phyloP scores from a whole-genome alignment of 2,113 vertebrate genomes.

The Cyanistes caeruleus region DNA sequence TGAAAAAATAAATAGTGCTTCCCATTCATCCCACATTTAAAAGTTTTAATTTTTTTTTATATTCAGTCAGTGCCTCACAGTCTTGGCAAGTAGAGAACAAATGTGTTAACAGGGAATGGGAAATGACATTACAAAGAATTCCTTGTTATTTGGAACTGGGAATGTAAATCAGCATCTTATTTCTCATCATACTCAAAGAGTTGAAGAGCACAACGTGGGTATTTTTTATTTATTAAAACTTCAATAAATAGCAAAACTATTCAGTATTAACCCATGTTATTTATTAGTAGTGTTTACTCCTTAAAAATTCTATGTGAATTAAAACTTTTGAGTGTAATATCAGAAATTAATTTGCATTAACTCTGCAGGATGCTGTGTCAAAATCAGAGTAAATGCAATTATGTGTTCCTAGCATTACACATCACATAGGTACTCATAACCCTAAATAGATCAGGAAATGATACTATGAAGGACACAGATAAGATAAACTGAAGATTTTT shows the following conservation, averaged over 20 bases:
- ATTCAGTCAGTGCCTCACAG: too few species aligned
- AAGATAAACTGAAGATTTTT: neutral
- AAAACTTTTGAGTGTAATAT: neutral
- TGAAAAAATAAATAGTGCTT: too few species aligned
- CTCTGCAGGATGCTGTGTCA: neutral
- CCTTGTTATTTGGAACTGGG: neutral
- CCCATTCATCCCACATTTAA: too few species aligned
- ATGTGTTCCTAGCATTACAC: neutral
- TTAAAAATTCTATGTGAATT: neutral
- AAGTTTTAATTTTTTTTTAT: too few species aligned
- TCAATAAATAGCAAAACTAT: neutral
- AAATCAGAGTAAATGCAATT: neutral
- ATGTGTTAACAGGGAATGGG: too few species aligned
- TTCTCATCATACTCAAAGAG: neutral
- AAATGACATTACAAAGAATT: neutral
- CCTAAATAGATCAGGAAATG: neutral
- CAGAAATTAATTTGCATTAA: neutral
- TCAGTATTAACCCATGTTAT: neutral
- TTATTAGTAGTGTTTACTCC: neutral
- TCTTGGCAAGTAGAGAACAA: too few species aligned
- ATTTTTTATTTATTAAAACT: neutral
- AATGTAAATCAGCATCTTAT: neutral
- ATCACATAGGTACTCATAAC: fast-evolving
- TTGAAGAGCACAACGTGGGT: neutral
- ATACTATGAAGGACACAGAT: neutral